Evolutionary conservation across 2,797 vertebrate genomes (phyloP).

Genomic region (Neosilurus mollespiculum): DNA sequence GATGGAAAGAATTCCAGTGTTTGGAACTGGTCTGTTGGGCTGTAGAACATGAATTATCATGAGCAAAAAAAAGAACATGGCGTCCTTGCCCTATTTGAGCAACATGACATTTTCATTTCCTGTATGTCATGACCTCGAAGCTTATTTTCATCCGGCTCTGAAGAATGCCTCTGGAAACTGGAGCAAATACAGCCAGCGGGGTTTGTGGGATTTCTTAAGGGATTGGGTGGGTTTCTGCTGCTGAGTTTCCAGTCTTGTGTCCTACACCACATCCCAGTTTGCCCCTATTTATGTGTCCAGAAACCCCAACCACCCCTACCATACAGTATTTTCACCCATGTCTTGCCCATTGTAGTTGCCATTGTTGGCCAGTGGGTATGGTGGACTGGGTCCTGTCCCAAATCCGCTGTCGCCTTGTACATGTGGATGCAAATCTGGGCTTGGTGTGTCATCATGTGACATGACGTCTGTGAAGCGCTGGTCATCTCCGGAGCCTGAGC

Average conservation of each 20-base stretch:
- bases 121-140: constrained; percentile 5
- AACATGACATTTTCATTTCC: neutral
- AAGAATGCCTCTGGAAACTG: constrained; percentile 3
- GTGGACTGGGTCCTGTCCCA: constrained; percentile 90
- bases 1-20: constrained; percentile 31
- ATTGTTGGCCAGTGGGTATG: constrained; percentile 90
- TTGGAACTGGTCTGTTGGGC: constrained; percentile 22
- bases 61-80: constrained; percentile 5
- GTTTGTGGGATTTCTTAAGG: constrained; percentile 21
- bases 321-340: constrained; percentile 90
- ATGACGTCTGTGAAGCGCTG: constrained; percentile 99
- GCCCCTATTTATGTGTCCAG: constrained; percentile 49
- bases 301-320: constrained; percentile 73
- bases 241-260: constrained; percentile 22
- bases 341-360: constrained; percentile 92
- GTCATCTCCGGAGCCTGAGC: constrained; percentile 91
- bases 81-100: constrained; percentile 24
- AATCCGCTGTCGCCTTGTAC: constrained; percentile 86
- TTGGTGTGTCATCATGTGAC: constrained; percentile 92
- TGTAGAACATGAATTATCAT: constrained; percentile 30
- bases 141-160: neutral
- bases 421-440: constrained; percentile 92
- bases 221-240: constrained; percentile 29
- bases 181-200: constrained; percentile 12
- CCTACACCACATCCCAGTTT: constrained; percentile 52